Conservation (phyloP, 2,888 invertebrate genomes). For the Tenthredo livida region DNA sequence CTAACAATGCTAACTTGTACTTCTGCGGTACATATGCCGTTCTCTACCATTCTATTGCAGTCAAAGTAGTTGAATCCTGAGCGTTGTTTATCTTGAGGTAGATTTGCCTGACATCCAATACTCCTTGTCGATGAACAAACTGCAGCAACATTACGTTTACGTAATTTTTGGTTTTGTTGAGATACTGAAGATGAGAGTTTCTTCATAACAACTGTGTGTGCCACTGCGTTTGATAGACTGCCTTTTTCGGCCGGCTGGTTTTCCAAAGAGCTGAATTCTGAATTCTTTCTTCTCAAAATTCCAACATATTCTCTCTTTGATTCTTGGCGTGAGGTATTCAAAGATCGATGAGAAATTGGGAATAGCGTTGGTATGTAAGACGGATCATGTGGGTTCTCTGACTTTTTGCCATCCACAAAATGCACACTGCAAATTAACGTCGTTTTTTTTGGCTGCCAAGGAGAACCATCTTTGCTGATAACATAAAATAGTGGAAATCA, state of each 20-base stretch:
- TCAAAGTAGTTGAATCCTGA: conserved; percentile 32
- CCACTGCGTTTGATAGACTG: too few species aligned
- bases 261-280: background rate
- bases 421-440: conserved; percentile 56
- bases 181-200: too few species aligned
- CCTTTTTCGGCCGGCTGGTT: too few species aligned
- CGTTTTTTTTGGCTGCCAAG: conserved; percentile 56
- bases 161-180: too few species aligned
- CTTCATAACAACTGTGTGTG: too few species aligned
- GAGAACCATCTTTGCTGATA: conserved; percentile 63
- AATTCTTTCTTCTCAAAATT: background rate
- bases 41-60: conserved; percentile 7
- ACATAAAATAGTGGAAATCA: background rate
- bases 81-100: conserved; percentile 52
- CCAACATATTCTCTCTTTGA: background rate
- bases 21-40: conserved; percentile 45
- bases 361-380: conserved; percentile 48
- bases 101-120: background rate
- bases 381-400: conserved; percentile 48
- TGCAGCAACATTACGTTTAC: background rate
- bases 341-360: background rate
- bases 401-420: conserved; percentile 57
- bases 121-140: background rate
- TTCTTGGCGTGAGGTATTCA: background rate
- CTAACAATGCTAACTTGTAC: conserved; percentile 51